Evolutionary conservation across 2,113 vertebrate species (phyloP), one percentile per base, ranked within the genome.

Genomic region (Pelusios castaneus): DNA sequence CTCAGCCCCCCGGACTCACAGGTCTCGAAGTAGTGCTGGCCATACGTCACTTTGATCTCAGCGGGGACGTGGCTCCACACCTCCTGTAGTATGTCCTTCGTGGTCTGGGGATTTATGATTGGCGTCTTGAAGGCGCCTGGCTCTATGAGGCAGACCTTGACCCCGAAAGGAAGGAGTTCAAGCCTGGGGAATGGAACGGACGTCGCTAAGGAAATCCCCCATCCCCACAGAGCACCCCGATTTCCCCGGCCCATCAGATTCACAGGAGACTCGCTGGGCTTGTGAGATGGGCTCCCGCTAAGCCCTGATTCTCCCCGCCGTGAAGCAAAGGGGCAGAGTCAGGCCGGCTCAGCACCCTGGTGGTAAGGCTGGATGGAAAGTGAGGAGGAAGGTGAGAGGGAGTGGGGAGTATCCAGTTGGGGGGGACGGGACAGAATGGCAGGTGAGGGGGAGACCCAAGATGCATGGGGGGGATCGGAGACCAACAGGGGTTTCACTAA

Each of bases 131-230:
- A 99, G 75, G 88, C 93, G 1, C 98, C 98, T 1, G 98, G 98
- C 51, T 98, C 97, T 38, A 98, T 92, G 63, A 98, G 98, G 67
- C 98, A 96, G 75, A 98, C 94, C 83, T 92, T 98, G 6, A 98
- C 98, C 27, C 98, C 98, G 22, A 99, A 99, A 43, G 77, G 90
- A 16, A 38, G 63, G 95, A 99, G 91, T 88, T 98, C 97, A 16
- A 93, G 88, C 95, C 98, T 98, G 95, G 79, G 95, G 79, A 88
- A 91, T 11, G 58, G 89, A 92, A 70, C 1, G 1, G 11, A 27
- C 4, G 31, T 63, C 31, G 17, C 63, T 10, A 67, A n/a, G 8
- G 34, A 21, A 19, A 17, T 52, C 17, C 49, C 51, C 41, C 41
- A 8, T 9, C 17, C 60, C 4, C 34, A 8, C 13, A 52, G 16